These are phyloP conservation scores for Pyrgus malvae DNA, from an alignment of 2,888 invertebrate genomes.

Conservation along the genomic window DNA sequence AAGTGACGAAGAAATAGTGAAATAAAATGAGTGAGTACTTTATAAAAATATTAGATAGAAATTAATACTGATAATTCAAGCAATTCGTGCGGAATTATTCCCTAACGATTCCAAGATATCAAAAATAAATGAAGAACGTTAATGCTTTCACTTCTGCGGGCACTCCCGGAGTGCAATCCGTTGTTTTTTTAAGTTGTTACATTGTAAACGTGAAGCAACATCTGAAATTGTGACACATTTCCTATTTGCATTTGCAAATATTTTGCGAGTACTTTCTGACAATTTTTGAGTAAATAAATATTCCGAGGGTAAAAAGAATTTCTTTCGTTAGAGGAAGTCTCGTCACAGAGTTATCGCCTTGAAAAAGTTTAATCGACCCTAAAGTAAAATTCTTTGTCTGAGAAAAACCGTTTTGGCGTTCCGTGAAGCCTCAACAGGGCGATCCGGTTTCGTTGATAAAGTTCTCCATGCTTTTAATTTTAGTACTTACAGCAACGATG, in stretches of 20 bases:
- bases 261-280: slow-evolving; percentile 18
- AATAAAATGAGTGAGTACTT: too few species aligned
- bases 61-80: too few species aligned
- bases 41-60: too few species aligned
- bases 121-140: too few species aligned
- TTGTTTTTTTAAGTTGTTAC: too few species aligned
- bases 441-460: slow-evolving; percentile 35
- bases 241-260: neutral
- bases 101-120: too few species aligned
- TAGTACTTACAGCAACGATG: too few species aligned
- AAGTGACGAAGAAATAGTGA: too few species aligned
- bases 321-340: slow-evolving; percentile 37
- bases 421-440: slow-evolving; percentile 33
- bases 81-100: too few species aligned
- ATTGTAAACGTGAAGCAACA: too few species aligned
- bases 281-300: slow-evolving; percentile 33
- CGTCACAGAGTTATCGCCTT: slow-evolving; percentile 45
- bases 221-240: slow-evolving; percentile 6
- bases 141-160: too few species aligned
- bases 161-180: too few species aligned
- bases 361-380: slow-evolving; percentile 62
- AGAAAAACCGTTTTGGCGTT: slow-evolving; percentile 42
- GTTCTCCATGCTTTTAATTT: neutral
- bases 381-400: slow-evolving; percentile 62
- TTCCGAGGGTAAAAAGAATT: slow-evolving; percentile 27